phyloP scores from a whole-genome alignment of 2,888 invertebrate genomes.

The Branchipolynoe longqiensis region DNA sequence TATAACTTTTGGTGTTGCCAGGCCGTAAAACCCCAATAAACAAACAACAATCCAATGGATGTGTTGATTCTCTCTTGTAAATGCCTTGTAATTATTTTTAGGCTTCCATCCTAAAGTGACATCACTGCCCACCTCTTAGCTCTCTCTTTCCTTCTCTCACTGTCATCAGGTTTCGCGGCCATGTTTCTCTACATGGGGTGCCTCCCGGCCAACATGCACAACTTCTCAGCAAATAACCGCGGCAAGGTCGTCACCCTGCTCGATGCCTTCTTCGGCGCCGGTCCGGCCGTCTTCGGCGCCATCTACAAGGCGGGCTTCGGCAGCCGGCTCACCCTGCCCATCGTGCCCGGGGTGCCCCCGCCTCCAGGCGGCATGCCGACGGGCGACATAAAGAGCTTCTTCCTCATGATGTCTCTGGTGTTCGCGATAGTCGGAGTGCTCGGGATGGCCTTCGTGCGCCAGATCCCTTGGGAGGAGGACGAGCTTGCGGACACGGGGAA shows the following conservation, averaged over 20 bases:
- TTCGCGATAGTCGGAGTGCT: slow-evolving; percentile 69
- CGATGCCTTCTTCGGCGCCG: slow-evolving; percentile 74
- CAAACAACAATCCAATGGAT: too few relatives aligned
- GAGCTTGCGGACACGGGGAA: slow-evolving; percentile 33
- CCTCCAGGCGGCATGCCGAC: slow-evolving; percentile 70
- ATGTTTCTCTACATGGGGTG: slow-evolving; percentile 74
- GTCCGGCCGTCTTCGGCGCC: slow-evolving; percentile 71
- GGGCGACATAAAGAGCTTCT: slow-evolving; percentile 73
- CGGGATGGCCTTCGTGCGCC: slow-evolving; percentile 68
- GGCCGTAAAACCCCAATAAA: too few relatives aligned
- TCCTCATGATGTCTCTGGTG: slow-evolving; percentile 69
- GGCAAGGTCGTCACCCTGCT: slow-evolving; percentile 73
- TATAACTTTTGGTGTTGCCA: too few relatives aligned
- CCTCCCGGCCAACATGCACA: slow-evolving; percentile 70
- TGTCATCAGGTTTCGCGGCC: slow-evolving; percentile 74
- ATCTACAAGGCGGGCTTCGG: slow-evolving; percentile 70
- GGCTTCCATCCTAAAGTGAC: too few relatives aligned
- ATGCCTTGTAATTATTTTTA: too few relatives aligned
- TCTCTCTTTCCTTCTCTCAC: too few relatives aligned
- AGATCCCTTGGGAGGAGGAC: slow-evolving; percentile 63
- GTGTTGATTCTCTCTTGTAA: too few relatives aligned
- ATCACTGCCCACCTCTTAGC: too few relatives aligned
- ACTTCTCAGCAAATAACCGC: slow-evolving; percentile 71
- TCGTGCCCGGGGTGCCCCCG: too few relatives aligned
- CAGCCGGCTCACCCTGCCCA: slow-evolving; percentile 64